Conservation (phyloP, 1,140 invertebrate species). For the Penaeus indicus region DNA sequence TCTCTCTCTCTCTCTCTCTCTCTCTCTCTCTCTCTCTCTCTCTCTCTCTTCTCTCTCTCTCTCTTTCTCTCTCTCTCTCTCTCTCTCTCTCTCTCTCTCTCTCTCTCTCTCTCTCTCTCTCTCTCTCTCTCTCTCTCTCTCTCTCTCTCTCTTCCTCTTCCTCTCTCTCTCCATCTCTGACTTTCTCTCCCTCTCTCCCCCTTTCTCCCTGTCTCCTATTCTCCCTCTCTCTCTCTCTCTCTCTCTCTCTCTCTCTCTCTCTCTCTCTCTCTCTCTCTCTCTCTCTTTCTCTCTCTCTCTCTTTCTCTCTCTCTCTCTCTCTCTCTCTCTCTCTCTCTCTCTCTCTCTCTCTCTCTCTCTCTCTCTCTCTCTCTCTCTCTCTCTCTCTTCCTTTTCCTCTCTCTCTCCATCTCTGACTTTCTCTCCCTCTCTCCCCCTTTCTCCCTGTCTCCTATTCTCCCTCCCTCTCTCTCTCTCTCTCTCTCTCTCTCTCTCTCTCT, state of each 20-base stretch:
- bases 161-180: neutral
- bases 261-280: constrained; percentile 18
- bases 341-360: neutral
- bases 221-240: constrained; percentile 9
- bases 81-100: no score
- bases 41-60: no score
- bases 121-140: no score
- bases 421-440: no score
- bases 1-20: no score
- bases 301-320: constrained; percentile 3
- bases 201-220: neutral
- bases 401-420: no score
- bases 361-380: neutral
- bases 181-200: constrained; percentile 13
- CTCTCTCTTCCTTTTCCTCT: neutral
- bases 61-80: no score
- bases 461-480: no score
- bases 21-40: no score
- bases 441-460: no score
- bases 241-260: constrained; percentile 4
- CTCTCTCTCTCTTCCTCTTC: neutral
- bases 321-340: neutral
- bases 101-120: no score
- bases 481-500: no score
- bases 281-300: neutral